phyloP scores from a whole-genome alignment of 2,888 invertebrate genomes.

The Leptinotarsa haldemani region DNA sequence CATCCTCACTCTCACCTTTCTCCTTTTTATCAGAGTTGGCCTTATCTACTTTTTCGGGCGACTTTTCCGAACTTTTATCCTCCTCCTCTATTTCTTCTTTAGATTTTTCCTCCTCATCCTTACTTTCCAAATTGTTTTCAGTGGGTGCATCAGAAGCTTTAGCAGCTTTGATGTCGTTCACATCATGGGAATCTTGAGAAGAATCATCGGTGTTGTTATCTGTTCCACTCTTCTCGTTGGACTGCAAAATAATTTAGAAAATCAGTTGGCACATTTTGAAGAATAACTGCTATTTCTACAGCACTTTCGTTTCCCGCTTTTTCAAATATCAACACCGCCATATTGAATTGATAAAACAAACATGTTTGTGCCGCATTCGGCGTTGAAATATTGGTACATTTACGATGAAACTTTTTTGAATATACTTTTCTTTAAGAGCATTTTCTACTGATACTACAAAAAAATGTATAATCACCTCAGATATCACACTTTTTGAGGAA shows the following conservation, averaged over 20 bases:
- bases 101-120: conserved; percentile 48
- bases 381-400: conserved; percentile 60
- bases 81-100: conserved; percentile 41
- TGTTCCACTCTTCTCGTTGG: conserved; percentile 54
- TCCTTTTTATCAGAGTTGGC: conserved; percentile 38
- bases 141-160: conserved; percentile 38
- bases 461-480: conserved; percentile 58
- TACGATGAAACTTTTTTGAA: conserved; percentile 19
- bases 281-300: conserved; percentile 7
- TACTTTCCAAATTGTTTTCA: conserved; percentile 49
- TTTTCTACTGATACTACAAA: background rate
- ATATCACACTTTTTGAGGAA: conserved; percentile 62
- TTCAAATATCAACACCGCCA: conserved; percentile 65
- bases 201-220: conserved; percentile 58
- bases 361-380: conserved; percentile 16
- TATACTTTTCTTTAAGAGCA: conserved; percentile 14
- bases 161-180: conserved; percentile 47
- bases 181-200: conserved; percentile 57
- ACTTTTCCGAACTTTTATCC: conserved; percentile 35
- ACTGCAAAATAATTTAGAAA: conserved; percentile 44
- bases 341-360: conserved; percentile 57
- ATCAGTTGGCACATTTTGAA: conserved; percentile 1
- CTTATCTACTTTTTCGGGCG: conserved; percentile 40
- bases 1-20: conserved; percentile 29
- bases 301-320: conserved; percentile 63